Percentiles rank a stretch among this genome's conserved stretches.
phyloP scores from a whole-genome alignment of 2,797 vertebrate genomes.

The Erpetoichthys calabaricus region DNA sequence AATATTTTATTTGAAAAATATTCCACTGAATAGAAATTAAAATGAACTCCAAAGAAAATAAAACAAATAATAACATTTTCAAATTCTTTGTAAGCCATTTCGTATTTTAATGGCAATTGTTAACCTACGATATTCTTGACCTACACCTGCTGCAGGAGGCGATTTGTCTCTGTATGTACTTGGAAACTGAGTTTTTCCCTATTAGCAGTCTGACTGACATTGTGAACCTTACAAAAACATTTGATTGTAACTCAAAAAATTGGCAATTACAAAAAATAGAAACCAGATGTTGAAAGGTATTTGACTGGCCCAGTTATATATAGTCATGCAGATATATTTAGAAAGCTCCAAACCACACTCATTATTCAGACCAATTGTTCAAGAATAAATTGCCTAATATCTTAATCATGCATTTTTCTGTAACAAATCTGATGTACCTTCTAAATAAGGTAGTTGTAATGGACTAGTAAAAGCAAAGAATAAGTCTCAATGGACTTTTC shows the following conservation, averaged over 20 bases:
- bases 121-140: too few relatives aligned
- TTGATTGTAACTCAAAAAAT: constrained; percentile 76
- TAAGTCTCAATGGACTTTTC: neutral
- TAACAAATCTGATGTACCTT: constrained; percentile 3
- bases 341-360: constrained; percentile 69
- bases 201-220: constrained; percentile 73
- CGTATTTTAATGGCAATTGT: too few relatives aligned
- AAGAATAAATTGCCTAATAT: constrained; percentile 75
- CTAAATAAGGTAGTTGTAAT: constrained; percentile 21
- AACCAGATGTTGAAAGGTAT: constrained; percentile 70
- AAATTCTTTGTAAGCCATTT: too few relatives aligned
- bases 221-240: constrained; percentile 75
- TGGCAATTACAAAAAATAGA: constrained; percentile 75
- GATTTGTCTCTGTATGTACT: constrained; percentile 61
- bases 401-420: constrained; percentile 61
- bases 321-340: constrained; percentile 67
- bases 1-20: too few relatives aligned
- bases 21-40: too few relatives aligned
- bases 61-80: too few relatives aligned
- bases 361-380: constrained; percentile 71
- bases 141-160: constrained; percentile 59
- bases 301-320: constrained; percentile 62
- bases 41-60: too few relatives aligned
- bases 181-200: constrained; percentile 58
- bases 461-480: constrained; percentile 1